phyloP scores from a whole-genome alignment of 2,888 invertebrate genomes.

The Leptura quadrifasciata region DNA sequence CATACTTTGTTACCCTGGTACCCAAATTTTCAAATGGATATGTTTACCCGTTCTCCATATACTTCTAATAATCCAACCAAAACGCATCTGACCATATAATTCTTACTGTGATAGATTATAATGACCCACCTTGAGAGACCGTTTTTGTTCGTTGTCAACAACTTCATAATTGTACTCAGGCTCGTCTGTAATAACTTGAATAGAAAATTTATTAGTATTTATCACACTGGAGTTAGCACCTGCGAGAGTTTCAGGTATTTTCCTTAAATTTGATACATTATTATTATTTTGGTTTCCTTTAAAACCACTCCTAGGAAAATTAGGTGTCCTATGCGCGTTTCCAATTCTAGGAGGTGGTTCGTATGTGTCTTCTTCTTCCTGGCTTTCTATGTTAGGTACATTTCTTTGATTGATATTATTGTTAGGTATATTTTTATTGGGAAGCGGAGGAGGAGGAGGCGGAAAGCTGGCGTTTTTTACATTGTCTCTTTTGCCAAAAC shows the following conservation, averaged over 20 bases:
- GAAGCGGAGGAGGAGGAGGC: background rate
- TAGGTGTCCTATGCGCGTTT: background rate
- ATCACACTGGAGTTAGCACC: background rate
- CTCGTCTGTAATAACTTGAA: background rate
- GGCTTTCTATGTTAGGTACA: background rate
- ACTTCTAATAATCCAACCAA: no score
- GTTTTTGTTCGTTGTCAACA: background rate
- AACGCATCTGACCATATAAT: no score
- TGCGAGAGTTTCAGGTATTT: background rate
- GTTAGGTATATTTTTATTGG: background rate
- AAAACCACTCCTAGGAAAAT: background rate
- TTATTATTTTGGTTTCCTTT: background rate
- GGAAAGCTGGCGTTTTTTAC: background rate
- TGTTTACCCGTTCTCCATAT: no score
- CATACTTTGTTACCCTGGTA: no score
- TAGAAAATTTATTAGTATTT: background rate
- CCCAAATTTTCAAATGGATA: no score
- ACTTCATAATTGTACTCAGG: background rate
- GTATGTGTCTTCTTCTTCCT: constrained; percentile 28
- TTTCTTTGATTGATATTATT: background rate
- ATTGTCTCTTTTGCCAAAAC: background rate
- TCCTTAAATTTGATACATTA: background rate
- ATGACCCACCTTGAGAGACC: background rate
- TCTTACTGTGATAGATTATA: no score
- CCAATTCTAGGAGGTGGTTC: constrained; percentile 31